Base-by-base conservation (phyloP, 1,140 invertebrate species). In the Drosophila equinoxialis region DNA sequence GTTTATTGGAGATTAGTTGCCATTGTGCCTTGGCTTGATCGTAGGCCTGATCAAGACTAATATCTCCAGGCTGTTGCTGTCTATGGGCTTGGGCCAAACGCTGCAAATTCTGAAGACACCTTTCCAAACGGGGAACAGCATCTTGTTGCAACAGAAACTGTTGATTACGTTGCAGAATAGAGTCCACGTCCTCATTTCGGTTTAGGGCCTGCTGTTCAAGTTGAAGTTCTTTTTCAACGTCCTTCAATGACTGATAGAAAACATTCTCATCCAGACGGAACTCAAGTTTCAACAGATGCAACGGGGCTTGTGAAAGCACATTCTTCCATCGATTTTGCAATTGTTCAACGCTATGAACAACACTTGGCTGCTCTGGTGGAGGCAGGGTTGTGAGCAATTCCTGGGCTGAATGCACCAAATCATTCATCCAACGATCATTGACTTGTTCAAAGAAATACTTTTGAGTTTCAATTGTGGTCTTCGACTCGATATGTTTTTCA, bases 161-260 rank as follows among this genome's bases (percentile, higher is more conserved):
- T 70, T 95, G 95, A 91, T 98, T 97, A 68, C 96, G 94, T 39
- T 94, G 94, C 5, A 97, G 93, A 68, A 98, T 96, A 5, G 93
- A 93, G 67, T 96, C 95, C 0, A 97, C 94, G 90, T 98, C 95
- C 81, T 98, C 96, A 84, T 97, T 97, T 80, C 96, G 96, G 78
- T 96, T 96, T 42, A 98, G 95, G 1, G 96, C 95, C 85, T 97
- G 95, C 76, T 98, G 95, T 87, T 98, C 96, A 41, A 95, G 93
- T 69, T 95, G 95, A n/a, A 98, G 94, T 91, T 98, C 96, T 84
- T 96, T 96, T 90, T 99, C 97, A 65, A 98, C 96, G 77, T 98
- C 96, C 81, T 97, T 96, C 35, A 98, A 93, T 71, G 96, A 96
- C 65, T 97, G 95, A 62, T 95, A 94, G 92, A 98, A 98, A 1